Percentiles rank a stretch among this genome's conserved stretches.
Conservation (phyloP, 2,888 invertebrate genomes). For the Eristalinus aeneus region DNA sequence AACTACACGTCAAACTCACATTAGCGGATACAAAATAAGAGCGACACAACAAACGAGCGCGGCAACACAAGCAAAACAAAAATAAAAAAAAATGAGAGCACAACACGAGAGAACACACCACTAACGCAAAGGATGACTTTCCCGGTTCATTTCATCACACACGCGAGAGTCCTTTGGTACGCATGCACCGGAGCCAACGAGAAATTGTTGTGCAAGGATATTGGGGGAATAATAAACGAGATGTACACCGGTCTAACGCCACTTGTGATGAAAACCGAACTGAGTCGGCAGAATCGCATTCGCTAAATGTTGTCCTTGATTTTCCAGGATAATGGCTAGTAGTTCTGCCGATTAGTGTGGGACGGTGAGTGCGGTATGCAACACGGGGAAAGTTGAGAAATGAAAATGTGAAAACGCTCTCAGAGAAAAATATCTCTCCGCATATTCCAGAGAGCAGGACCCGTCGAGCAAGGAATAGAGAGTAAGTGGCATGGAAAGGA, state of each 20-base stretch:
- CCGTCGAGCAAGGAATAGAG: background rate
- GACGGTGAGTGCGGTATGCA: background rate
- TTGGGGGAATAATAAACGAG: conserved; percentile 65
- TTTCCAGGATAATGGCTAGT: conserved; percentile 67
- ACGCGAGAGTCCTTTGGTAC: conserved; percentile 50
- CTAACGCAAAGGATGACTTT: background rate
- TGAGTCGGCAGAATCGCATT: conserved; percentile 70
- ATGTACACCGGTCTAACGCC: conserved; percentile 68
- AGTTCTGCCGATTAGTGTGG: conserved; percentile 13
- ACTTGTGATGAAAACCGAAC: conserved; percentile 70
- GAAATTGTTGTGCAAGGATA: conserved; percentile 47
- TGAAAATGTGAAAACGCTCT: conserved; percentile 8
- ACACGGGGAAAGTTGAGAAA: conserved; percentile 33
- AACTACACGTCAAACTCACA: conserved; percentile 60
- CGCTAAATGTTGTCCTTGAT: conserved; percentile 70
- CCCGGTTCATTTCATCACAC: background rate
- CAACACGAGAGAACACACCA: conserved; percentile 26
- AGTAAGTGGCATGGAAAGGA: conserved; percentile 1
- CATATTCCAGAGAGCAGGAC: conserved; percentile 9
- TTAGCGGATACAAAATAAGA: conserved; percentile 46
- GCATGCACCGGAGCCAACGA: conserved; percentile 48
- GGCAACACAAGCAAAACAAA: background rate
- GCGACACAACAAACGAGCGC: conserved; percentile 41
- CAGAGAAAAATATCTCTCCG: background rate
- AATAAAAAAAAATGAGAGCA: conserved; percentile 7